Evolutionary conservation across 1,140 invertebrate species (phyloP).

Genomic region (Metopolophium dirhodum): DNA sequence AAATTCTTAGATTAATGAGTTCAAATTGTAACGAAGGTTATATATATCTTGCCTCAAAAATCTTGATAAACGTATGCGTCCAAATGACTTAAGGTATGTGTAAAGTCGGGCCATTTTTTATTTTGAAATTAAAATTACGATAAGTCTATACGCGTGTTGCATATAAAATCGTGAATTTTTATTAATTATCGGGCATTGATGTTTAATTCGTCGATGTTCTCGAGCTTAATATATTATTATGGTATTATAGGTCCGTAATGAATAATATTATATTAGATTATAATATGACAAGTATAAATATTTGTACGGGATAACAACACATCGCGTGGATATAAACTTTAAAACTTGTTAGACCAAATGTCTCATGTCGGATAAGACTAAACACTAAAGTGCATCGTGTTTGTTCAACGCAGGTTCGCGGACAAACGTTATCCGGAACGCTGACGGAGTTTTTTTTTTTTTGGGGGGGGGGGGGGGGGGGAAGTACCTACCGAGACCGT

Average conservation of each 20-base stretch:
- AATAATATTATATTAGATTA: too few relatives aligned
- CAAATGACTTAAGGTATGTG: neutral
- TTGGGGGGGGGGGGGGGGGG: neutral
- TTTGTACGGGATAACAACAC: neutral
- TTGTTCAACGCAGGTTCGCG: neutral
- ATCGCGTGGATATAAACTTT: neutral
- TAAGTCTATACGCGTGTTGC: too few relatives aligned
- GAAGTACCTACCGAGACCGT: neutral
- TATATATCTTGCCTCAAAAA: too few relatives aligned
- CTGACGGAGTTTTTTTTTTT: too few relatives aligned
- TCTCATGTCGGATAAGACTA: neutral
- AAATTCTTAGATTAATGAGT: neutral
- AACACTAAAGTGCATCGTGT: neutral
- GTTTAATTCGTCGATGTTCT: neutral
- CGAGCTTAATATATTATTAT: neutral
- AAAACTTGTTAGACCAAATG: neutral
- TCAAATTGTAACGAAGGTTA: neutral
- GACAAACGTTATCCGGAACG: neutral
- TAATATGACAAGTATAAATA: neutral
- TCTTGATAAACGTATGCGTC: neutral
- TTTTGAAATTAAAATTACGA: neutral
- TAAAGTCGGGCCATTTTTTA: neutral
- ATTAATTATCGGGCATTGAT: too few relatives aligned
- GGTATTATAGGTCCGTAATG: too few relatives aligned
- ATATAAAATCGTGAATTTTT: neutral